Conservation (phyloP, 2,113 vertebrate genomes). For the Jacana jacana region DNA sequence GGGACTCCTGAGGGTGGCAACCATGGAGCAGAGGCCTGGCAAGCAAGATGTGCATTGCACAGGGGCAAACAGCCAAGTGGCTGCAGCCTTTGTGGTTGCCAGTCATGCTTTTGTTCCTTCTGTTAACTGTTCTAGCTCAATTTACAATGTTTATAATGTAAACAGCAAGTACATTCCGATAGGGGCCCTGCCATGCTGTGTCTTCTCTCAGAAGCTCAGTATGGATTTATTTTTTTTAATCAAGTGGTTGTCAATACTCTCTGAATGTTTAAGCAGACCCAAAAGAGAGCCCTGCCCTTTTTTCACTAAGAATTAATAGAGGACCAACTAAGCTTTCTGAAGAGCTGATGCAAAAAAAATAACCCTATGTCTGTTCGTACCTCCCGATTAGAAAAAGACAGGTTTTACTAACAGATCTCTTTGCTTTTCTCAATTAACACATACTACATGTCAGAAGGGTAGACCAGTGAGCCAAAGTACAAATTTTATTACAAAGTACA, state of each 20-base stretch:
- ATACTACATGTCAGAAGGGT: background rate
- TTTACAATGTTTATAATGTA: background rate
- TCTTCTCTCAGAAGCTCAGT: background rate
- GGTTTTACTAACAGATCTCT: background rate
- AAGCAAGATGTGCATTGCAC: rapidly evolving
- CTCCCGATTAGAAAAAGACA: background rate
- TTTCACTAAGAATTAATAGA: background rate
- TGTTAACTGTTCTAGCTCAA: background rate
- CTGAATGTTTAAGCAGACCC: background rate
- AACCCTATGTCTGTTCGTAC: background rate
- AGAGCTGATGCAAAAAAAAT: background rate
- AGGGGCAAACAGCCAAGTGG: background rate
- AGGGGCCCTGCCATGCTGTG: background rate
- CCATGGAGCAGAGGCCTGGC: rapidly evolving
- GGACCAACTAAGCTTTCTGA: background rate
- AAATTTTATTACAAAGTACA: background rate
- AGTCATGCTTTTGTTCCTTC: background rate
- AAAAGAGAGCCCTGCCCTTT: background rate
- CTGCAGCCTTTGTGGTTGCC: background rate
- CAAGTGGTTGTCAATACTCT: background rate
- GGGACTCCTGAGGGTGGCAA: background rate
- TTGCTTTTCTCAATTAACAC: background rate
- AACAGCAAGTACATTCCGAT: background rate
- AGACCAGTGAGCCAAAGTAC: background rate
- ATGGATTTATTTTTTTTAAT: background rate